phyloP scores from a whole-genome alignment of 2,797 vertebrate species.

The Pristis pectinata region DNA sequence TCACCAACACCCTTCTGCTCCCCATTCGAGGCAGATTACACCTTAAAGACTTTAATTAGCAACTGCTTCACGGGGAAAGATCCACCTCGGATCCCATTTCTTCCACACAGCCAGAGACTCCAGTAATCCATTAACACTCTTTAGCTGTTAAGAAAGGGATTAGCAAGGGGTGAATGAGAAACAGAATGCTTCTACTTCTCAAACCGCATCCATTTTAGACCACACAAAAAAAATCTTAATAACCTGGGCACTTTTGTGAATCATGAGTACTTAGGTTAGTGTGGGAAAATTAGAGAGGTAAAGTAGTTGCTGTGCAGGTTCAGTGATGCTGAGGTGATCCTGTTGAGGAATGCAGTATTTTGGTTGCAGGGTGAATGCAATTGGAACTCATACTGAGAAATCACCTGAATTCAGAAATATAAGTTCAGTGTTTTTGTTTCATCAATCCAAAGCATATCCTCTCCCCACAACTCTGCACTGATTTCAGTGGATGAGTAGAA shows the following conservation, averaged over 20 bases:
- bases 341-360: neutral
- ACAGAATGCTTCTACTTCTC: conserved; percentile 1
- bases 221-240: neutral
- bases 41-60: conserved; percentile 36
- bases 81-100: conserved; percentile 23
- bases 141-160: conserved; percentile 36
- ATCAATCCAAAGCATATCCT: neutral
- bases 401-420: neutral
- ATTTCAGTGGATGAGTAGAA: too few relatives aligned
- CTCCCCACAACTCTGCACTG: too few relatives aligned
- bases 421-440: neutral
- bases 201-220: neutral
- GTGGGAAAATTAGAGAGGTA: neutral
- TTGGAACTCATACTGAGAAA: neutral
- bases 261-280: too few relatives aligned
- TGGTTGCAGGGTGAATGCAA: neutral
- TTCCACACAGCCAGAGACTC: conserved; percentile 28
- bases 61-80: conserved; percentile 6
- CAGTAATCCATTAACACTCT: conserved; percentile 37
- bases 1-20: conserved; percentile 19
- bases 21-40: conserved; percentile 10
- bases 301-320: neutral
- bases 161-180: neutral
- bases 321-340: too few relatives aligned
- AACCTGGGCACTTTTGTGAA: neutral